A percentile compares a stretch with the other conserved stretches of the same genome.
Conservation (phyloP, 2,797 vertebrate genomes). For the Pseudochromis fuscus region DNA sequence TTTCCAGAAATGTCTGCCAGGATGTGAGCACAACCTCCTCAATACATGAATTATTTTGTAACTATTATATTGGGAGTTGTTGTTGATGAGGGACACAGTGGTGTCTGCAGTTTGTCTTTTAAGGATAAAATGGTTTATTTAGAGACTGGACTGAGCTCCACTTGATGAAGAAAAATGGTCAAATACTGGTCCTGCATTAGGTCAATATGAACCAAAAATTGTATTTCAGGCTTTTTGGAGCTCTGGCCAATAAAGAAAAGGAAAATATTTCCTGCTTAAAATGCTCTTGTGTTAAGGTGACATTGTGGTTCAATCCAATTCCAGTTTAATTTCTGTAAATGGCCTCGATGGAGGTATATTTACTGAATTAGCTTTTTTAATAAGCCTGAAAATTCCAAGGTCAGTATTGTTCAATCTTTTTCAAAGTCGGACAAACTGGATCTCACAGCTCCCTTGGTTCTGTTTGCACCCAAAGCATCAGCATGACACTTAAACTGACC, state of each 20-base stretch:
- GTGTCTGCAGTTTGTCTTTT: too few species aligned
- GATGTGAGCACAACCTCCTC: too few species aligned
- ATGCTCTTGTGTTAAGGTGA: constrained; percentile 10
- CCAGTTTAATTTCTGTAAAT: constrained; percentile 35
- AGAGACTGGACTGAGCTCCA: too few species aligned
- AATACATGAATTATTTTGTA: too few species aligned
- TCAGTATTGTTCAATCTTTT: constrained; percentile 16
- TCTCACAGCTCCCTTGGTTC: background rate
- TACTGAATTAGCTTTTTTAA: constrained; percentile 14
- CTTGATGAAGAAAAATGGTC: background rate
- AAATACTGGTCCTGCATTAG: background rate
- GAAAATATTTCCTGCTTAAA: constrained; percentile 4
- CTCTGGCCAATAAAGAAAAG: background rate
- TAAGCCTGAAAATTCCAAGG: background rate
- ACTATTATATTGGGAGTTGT: too few species aligned
- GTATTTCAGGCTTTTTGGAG: background rate
- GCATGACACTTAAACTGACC: background rate
- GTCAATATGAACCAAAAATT: background rate
- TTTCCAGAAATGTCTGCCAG: too few species aligned
- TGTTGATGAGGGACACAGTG: too few species aligned
- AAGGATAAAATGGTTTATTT: too few species aligned
- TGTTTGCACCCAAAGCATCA: background rate
- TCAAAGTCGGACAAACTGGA: constrained; percentile 3
- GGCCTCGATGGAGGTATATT: constrained; percentile 8
- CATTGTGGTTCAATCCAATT: constrained; percentile 14